A percentile compares a stretch with the other conserved stretches of the same genome.
These are phyloP conservation scores for Muscidifurax raptorellus DNA, from an alignment of 1,140 invertebrate species.

Conservation along the genomic window DNA sequence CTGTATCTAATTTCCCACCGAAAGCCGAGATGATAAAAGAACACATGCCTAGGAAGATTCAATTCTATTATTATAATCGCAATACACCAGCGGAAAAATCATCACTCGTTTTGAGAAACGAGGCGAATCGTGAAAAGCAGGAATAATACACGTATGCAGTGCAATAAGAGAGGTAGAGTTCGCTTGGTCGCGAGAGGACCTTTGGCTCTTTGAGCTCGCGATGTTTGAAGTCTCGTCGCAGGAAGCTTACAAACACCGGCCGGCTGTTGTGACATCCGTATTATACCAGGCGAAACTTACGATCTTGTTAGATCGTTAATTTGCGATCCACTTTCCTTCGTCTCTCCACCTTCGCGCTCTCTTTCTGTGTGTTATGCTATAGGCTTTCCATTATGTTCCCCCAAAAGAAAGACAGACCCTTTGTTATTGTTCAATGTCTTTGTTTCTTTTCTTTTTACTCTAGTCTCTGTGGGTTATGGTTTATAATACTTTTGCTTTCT, in stretches of 20 bases:
- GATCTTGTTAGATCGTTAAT: constrained; percentile 72
- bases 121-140: constrained; percentile 9
- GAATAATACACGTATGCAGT: constrained; percentile 39
- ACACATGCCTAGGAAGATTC: too few relatives aligned
- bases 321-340: constrained; percentile 63
- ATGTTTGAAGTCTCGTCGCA: constrained; percentile 76
- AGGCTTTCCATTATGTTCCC: constrained; percentile 14
- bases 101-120: too few relatives aligned
- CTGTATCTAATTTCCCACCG: too few relatives aligned
- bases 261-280: constrained; percentile 75
- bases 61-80: too few relatives aligned
- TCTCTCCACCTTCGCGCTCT: constrained; percentile 20
- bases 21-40: too few relatives aligned
- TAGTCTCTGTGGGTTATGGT: not conserved
- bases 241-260: constrained; percentile 75
- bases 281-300: constrained; percentile 74
- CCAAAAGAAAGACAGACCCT: not conserved
- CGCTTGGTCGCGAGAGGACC: constrained; percentile 53
- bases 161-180: not conserved
- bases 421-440: not conserved
- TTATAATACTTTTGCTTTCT: not conserved
- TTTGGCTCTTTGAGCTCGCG: constrained; percentile 68
- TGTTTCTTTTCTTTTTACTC: not conserved
- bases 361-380: not conserved
- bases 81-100: too few relatives aligned